Percentiles rank a stretch among this genome's conserved stretches.
phyloP scores from a whole-genome alignment of 2,797 vertebrate genomes.

The Craterocephalus amniculus region DNA sequence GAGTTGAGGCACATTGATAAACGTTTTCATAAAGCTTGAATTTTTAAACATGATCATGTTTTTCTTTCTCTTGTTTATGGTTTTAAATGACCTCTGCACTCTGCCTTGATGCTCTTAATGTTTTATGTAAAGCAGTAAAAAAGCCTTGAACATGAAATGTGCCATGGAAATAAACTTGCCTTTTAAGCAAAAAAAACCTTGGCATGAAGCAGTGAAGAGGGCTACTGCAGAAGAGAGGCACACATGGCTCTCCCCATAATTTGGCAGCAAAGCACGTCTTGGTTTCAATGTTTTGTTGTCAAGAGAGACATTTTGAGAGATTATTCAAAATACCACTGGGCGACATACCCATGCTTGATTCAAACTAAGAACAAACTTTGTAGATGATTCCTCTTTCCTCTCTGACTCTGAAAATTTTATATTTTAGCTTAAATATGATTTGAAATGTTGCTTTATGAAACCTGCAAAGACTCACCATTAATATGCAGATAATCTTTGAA shows the following conservation, averaged over 20 bases:
- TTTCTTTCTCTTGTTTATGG: too few species aligned
- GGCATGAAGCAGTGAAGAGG: neutral
- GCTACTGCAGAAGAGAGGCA: neutral
- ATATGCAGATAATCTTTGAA: neutral
- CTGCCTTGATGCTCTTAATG: too few species aligned
- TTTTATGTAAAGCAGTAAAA: too few species aligned
- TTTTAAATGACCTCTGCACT: too few species aligned
- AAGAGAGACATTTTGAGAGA: slow-evolving; percentile 4
- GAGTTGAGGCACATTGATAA: slow-evolving; percentile 3
- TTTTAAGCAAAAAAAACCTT: too few species aligned
- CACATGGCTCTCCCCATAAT: neutral
- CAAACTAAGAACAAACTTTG: slow-evolving; percentile 1
- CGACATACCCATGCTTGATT: neutral
- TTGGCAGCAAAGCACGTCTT: slow-evolving; percentile 11
- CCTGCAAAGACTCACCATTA: neutral
- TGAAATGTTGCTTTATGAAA: slow-evolving; percentile 16
- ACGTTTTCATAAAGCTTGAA: too few species aligned
- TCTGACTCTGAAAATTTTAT: neutral
- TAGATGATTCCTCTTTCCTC: neutral
- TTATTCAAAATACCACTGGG: slow-evolving; percentile 5
- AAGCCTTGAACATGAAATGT: too few species aligned
- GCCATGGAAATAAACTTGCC: too few species aligned
- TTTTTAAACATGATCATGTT: too few species aligned
- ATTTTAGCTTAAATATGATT: neutral
- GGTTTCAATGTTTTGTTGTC: slow-evolving; percentile 28